Base-by-base conservation (phyloP, 2,797 vertebrate species). In the Capromys pilorides region DNA sequence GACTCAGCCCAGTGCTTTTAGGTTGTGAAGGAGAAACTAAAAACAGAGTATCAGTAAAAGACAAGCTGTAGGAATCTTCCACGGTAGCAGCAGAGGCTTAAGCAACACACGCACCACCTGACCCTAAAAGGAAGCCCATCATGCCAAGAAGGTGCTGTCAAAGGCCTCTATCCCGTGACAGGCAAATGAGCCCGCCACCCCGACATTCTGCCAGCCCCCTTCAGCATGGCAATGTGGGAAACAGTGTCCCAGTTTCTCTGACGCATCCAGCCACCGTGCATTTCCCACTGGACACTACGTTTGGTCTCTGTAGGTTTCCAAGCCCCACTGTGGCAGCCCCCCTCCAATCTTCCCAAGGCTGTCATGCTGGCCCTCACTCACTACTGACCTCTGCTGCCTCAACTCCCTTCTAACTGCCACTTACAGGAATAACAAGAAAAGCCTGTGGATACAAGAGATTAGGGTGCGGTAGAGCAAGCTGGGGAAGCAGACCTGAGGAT, bases 141-240 rank as follows among this genome's bases (percentile, higher is more conserved):
- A 2, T 5, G 18, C 19, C 22, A n/a, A 41, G 59, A 7, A 5
- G 39, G 13, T 33, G 45, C 33, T 39, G 19, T 41, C 10, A 3
- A 39, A 26, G 24, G 33, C n/a, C 11, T 14, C 14, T 6, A 45
- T 6, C 39, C 39, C 16, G 19, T 33, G 5, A 49, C 21, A 39
- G 62, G 41, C 13, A 75, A 21, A 49, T 24, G 6, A 45, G 21
- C 3, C 39, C 21, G n/a, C 3, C 6, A 10, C 9, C 5, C 39
- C n/a, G 31, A 24, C 14, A 26, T 26, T 1, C 57, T 3, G 9
- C 39, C 1, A 0, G 6, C 9, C 8, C 69, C 49, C 33, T 41
- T 57, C 18, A 33, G 36, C 24, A 3, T 24, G 21, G 31, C 10
- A 14, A 19, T 51, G 59, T 26, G 39, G 26, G 41, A 45, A 26